Evolutionary conservation across 2,113 vertebrate genomes (phyloP).

Genomic region (Capreolus pygargus): DNA sequence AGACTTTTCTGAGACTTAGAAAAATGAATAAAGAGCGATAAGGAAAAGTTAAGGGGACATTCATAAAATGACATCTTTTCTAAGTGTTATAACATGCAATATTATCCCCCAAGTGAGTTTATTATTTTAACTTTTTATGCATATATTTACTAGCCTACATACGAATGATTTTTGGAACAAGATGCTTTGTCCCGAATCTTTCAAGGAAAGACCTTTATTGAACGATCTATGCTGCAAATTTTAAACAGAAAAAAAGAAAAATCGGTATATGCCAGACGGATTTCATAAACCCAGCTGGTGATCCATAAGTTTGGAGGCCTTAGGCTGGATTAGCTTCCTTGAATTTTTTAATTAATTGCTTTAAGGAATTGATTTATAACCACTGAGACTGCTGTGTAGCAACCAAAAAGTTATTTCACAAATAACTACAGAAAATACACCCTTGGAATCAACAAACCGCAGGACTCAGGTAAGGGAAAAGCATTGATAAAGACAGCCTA

Average conservation of each 20-base stretch:
- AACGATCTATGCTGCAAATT: constrained; percentile 47
- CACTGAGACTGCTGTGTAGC: constrained; percentile 28
- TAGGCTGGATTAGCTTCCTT: constrained; percentile 44
- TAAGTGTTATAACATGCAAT: background rate
- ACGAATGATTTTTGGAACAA: background rate
- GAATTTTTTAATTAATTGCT: constrained; percentile 61
- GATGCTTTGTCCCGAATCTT: background rate
- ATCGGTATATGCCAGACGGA: constrained; percentile 48
- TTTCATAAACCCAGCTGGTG: constrained; percentile 54
- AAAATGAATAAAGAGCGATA: background rate
- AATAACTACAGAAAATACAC: constrained; percentile 41
- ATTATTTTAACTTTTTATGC: background rate
- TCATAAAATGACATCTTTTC: background rate
- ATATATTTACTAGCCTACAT: background rate
- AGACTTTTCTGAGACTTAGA: background rate
- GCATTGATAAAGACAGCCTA: background rate
- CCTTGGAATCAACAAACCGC: background rate
- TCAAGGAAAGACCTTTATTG: constrained; percentile 29
- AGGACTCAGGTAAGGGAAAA: background rate
- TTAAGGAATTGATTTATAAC: constrained; percentile 69
- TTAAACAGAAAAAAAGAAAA: constrained; percentile 20
- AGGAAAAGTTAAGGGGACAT: background rate
- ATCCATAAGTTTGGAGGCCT: constrained; percentile 51
- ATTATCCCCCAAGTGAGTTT: background rate
- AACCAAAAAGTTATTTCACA: constrained; percentile 49